Conservation (phyloP, 2,113 vertebrate species). For the Shinisaurus crocodilurus region DNA sequence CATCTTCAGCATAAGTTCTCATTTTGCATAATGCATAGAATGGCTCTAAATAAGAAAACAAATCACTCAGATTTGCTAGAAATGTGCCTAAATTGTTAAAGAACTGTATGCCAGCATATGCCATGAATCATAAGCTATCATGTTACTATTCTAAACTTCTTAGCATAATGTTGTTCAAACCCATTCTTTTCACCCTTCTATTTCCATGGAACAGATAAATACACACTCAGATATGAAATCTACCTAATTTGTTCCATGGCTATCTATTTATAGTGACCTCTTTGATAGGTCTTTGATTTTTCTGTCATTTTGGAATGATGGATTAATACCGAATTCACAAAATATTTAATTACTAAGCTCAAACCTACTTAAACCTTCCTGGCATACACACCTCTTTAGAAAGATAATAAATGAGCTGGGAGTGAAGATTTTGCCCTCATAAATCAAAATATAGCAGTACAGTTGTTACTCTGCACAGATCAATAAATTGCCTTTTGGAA, state of each 20-base stretch:
- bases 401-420: conserved; percentile 28
- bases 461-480: conserved; percentile 15
- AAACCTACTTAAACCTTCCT: conserved; percentile 5
- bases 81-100: neutral
- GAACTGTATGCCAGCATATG: neutral
- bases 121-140: neutral
- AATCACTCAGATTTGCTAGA: neutral
- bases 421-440: conserved; percentile 28
- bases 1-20: neutral
- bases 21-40: neutral
- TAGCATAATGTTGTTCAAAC: neutral
- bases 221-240: conserved; percentile 23
- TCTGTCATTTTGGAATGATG: conserved; percentile 11
- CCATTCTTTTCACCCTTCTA: neutral
- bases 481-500: conserved; percentile 18
- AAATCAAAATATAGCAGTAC: conserved; percentile 41
- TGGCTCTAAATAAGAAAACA: neutral
- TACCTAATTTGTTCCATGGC: neutral
- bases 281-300: conserved; percentile 6
- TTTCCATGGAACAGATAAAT: conserved; percentile 32
- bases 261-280: conserved; percentile 17
- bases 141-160: neutral
- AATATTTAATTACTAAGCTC: conserved; percentile 18
- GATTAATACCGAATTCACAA: conserved; percentile 11
- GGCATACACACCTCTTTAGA: conserved; percentile 9